Evolutionary conservation across 2,113 vertebrate species (phyloP), one percentile per base, ranked within the genome.

Genomic region (Scomber japonicus): DNA sequence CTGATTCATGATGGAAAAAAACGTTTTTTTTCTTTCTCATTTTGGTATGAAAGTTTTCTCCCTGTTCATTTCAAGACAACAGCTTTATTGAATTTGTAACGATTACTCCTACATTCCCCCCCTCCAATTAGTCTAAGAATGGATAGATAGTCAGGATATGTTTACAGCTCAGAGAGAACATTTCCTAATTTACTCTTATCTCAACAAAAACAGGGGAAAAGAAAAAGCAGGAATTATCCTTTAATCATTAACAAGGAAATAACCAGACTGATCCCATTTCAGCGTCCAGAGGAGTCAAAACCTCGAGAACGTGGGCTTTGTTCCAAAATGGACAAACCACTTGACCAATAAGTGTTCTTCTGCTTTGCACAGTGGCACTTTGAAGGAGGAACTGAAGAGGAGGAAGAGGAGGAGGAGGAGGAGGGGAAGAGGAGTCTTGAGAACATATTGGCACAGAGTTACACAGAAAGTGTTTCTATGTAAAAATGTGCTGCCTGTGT

Each of bases 321-420:
- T 75, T 83, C 73, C 49, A 46, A 66, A 35, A 75, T 55, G 70
- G 80, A 76, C 61, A 82, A 75, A 72, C 78, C 74, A 80, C 80
- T 82, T 21, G 17, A 80, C 67, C 73, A 67, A 69, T 49, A 70
- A 74, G 56, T 53, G 89, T 81, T 82, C 69, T 83, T 92, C 94
- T 92, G 94, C 92, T 81, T 70, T 74, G 80, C 85, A 81, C 76
- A 85, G 94, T 93, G 95, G 95, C 96, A 96, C 96, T 94, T 62
- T 95, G 87, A 91, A 88, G 75, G 72, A 84, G 60, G 82, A 55
- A 50, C 30, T 46, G 94, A 95, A 93, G 94, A 93, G 93, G 94
- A 75, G 62, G 71, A 74, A 92, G 94, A 93, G 94, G 94, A 78
- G 40, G 59, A 53, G n/a, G 54, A 35, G n/a, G 62, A 82, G n/a